These are phyloP conservation scores for Noctua fimbriata DNA, from an alignment of 2,888 invertebrate species.

Conservation along the genomic window DNA sequence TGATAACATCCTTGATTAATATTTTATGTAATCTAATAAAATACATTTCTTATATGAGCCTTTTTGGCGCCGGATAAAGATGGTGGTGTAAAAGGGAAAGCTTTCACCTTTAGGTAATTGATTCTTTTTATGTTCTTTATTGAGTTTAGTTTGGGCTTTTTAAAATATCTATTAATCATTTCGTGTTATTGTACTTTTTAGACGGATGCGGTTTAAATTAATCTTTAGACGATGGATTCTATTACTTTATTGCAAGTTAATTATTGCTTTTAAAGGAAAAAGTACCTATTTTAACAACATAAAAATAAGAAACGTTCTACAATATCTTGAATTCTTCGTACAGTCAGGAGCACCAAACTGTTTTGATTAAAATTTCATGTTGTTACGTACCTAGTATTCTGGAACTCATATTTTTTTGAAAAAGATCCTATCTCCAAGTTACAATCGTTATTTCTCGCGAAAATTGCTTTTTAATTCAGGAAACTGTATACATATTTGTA, in stretches of 20 bases:
- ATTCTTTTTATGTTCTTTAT: slow-evolving; percentile 28
- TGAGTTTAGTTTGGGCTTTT: background rate
- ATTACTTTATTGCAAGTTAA: background rate
- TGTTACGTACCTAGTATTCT: too few species aligned
- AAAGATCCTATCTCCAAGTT: too few species aligned
- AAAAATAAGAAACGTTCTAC: background rate
- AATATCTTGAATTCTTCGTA: too few species aligned
- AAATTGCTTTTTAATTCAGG: too few species aligned
- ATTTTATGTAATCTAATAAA: slow-evolving; percentile 64
- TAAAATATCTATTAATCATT: slow-evolving; percentile 31
- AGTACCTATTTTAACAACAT: background rate
- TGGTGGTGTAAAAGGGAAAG: slow-evolving; percentile 11
- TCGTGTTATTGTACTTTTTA: slow-evolving; percentile 1
- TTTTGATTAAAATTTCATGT: too few species aligned
- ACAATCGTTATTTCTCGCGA: too few species aligned
- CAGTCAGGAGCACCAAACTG: too few species aligned
- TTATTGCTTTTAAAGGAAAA: background rate
- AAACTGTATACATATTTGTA: too few species aligned
- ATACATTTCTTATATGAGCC: slow-evolving; percentile 30
- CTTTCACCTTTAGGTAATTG: slow-evolving; percentile 26
- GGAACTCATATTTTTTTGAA: too few species aligned
- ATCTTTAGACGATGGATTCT: slow-evolving; percentile 8
- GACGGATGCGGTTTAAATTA: background rate
- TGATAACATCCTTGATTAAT: slow-evolving; percentile 66
- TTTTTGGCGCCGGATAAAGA: slow-evolving; percentile 16